Evolutionary conservation across 2,888 invertebrate genomes (phyloP).

Genomic region (Thymelicus acteon): DNA sequence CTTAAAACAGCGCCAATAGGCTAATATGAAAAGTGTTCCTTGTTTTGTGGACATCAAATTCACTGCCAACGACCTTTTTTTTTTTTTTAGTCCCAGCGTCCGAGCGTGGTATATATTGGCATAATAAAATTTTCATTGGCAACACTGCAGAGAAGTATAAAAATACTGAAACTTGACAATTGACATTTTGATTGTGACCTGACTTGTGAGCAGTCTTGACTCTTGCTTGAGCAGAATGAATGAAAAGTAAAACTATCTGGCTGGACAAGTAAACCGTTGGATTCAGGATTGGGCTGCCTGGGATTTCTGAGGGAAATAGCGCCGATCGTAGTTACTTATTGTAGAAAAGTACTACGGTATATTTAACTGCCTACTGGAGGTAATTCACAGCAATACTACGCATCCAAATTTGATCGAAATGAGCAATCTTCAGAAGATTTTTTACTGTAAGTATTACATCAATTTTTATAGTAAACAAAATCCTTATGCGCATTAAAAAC

Average conservation of each 20-base stretch:
- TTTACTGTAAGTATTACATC: conserved; percentile 65
- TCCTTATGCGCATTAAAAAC: not conserved
- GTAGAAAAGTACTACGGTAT: not conserved
- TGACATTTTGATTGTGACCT: too few relatives aligned
- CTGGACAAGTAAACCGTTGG: not conserved
- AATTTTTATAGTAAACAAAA: conserved; percentile 15
- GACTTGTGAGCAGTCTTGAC: too few relatives aligned
- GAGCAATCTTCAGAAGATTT: conserved; percentile 64
- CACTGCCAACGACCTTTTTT: too few relatives aligned
- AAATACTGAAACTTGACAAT: too few relatives aligned
- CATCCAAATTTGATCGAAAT: conserved; percentile 44
- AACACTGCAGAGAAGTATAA: too few relatives aligned
- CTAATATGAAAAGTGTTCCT: too few relatives aligned
- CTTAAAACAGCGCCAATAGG: too few relatives aligned
- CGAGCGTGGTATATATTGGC: too few relatives aligned
- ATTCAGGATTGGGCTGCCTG: not conserved
- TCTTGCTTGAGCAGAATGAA: too few relatives aligned
- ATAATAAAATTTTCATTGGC: too few relatives aligned
- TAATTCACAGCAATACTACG: not conserved
- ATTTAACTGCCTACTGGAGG: not conserved
- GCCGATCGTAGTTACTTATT: not conserved
- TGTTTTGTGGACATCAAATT: too few relatives aligned
- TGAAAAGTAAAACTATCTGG: not conserved
- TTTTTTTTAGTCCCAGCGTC: too few relatives aligned
- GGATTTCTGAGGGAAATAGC: not conserved